Percentiles rank a stretch among this genome's conserved stretches.
Evolutionary conservation across 2,888 invertebrate species (phyloP).

Genomic region (Amphimallon solstitiale): DNA sequence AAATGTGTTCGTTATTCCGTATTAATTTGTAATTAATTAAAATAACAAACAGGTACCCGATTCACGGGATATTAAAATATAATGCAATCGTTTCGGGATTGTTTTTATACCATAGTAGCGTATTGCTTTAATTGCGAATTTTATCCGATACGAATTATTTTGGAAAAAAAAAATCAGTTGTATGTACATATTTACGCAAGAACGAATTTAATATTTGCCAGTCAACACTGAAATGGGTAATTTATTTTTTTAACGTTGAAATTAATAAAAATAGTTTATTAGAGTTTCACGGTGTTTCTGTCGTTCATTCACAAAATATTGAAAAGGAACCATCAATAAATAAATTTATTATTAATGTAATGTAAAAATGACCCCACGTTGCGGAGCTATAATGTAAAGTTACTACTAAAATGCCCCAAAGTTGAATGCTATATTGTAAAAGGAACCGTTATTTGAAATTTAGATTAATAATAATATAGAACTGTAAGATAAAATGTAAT

Average conservation of each 20-base stretch:
- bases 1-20: too few relatives aligned
- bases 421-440: too few relatives aligned
- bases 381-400: too few relatives aligned
- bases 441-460: too few relatives aligned
- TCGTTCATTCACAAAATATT: not conserved
- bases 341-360: too few relatives aligned
- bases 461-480: too few relatives aligned
- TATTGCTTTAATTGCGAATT: constrained; percentile 15
- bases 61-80: not conserved
- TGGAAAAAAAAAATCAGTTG: not conserved
- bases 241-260: constrained; percentile 6
- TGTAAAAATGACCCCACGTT: too few relatives aligned
- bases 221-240: not conserved
- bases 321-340: too few relatives aligned
- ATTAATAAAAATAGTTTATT: constrained; percentile 20
- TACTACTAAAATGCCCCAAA: too few relatives aligned
- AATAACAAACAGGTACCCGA: not conserved
- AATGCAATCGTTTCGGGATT: not conserved
- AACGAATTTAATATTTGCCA: constrained; percentile 7
- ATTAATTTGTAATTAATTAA: constrained; percentile 1
- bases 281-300: constrained; percentile 7
- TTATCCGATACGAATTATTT: not conserved
- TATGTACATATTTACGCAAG: not conserved
- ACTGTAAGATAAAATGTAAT: too few relatives aligned
- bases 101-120: not conserved